Evolutionary conservation across 2,888 invertebrate genomes (phyloP), one percentile per base, ranked within the genome.

Genomic region (Lepidocyrtinus sp.): DNA sequence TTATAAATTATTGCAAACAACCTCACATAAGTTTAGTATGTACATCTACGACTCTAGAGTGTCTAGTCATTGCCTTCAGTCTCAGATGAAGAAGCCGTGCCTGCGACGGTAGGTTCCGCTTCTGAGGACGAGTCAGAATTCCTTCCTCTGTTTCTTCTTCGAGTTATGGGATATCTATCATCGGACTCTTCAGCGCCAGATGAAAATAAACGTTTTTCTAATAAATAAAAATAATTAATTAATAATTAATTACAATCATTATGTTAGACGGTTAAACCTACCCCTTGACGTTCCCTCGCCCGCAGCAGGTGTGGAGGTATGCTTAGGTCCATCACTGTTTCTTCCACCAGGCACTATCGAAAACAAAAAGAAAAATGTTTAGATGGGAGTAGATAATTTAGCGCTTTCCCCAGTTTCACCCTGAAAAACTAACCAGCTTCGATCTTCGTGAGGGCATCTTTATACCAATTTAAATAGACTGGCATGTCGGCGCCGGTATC

Each of bases 121-220:
- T 76, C 76, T n/a, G 76, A 76, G 0, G 70, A 70, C 26, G 76
- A 76, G 12, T 63, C 76, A 24, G 76, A 76, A 15, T 62, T 76
- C 55, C 76, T 69, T 22, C 64, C 63, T 17, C 76, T 17, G 24
- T 76, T 76, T 64, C 63, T 76, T 55, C 76, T 69, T 17, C 76
- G 36, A 7, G 76, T 76, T 46, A 76, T 76, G 15, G 76, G 76
- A 27, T 76, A 76, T 19, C 76, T 63, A n/a, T 76, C 76, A 22
- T 76, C 76, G 25, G 70, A 76, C 21, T 76, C 76, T 76, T 76
- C 76, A 9, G 75, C 62, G 17, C 75, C 75, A 7, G 76, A 69
- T 17, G 70, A 70, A 2, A 64, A 26, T 21, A 76, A 26, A 24
- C 76, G 50, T 22, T 76, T 76, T 26, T 76, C 76, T 63, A 15